Evolutionary conservation across 2,797 vertebrate genomes (phyloP).

Genomic region (Siniperca undulata): DNA sequence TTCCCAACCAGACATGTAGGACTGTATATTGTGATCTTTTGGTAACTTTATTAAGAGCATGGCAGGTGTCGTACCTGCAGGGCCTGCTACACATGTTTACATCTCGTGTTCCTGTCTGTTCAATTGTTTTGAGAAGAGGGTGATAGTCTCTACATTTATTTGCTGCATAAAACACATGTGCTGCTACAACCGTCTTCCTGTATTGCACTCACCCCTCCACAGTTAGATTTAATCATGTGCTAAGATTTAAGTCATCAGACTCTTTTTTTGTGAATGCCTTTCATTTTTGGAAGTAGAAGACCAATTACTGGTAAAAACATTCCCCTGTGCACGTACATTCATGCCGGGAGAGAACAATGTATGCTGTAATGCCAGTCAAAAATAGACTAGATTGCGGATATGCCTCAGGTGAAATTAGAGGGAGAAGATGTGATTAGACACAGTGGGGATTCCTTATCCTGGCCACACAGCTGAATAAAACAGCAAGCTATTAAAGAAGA

Average conservation of each 20-base stretch:
- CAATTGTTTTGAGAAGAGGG: not conserved
- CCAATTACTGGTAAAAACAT: conserved; percentile 15
- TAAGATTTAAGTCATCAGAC: conserved; percentile 6
- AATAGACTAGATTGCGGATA: conserved; percentile 72
- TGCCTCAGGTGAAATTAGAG: conserved; percentile 73
- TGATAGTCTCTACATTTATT: not conserved
- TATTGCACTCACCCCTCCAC: not conserved
- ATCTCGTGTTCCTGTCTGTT: not conserved
- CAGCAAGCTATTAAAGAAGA: conserved; percentile 76
- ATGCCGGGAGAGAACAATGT: conserved; percentile 33
- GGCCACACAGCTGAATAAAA: conserved; percentile 78
- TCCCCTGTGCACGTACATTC: conserved; percentile 1
- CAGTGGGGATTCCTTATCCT: conserved; percentile 74
- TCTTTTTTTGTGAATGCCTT: conserved; percentile 12
- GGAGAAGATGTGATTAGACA: conserved; percentile 78
- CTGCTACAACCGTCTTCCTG: not conserved
- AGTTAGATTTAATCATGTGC: conserved; percentile 21
- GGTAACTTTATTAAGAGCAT: conserved; percentile 30
- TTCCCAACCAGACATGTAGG: conserved; percentile 23
- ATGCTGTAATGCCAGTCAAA: conserved; percentile 58
- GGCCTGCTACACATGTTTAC: not conserved
- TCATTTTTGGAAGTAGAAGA: conserved; percentile 19
- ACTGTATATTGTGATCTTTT: conserved; percentile 33
- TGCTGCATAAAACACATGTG: not conserved
- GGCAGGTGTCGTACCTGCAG: conserved; percentile 1